Base-by-base conservation (phyloP, 2,113 vertebrate genomes). In the Edolisoma coerulescens region DNA sequence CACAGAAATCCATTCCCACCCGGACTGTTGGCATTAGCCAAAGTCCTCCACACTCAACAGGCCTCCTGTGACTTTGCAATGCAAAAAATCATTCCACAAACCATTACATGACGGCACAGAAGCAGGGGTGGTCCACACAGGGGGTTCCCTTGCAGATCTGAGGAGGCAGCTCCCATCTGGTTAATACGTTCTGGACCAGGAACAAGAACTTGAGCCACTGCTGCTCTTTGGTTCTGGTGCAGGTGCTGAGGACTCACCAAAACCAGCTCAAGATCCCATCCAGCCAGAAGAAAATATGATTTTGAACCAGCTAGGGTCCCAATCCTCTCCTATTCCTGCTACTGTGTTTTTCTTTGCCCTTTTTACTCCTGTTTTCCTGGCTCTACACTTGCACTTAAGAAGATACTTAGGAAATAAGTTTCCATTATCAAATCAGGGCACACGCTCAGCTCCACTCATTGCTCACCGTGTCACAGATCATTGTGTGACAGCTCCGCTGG, bases 21-120 rank as follows among this genome's bases (percentile, higher is more conserved):
- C 59, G 42, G 17, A 65, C 8, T 32, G 3, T 4, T 30, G 11
- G 41, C 14, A 32, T 5, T 27, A 33, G 4, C 8, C 35, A 26
- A 42, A 67, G 12, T 19, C 23, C 33, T 49, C 41, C 42, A 17
- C 11, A 1, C 7, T 35, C 23, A 18, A 7, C 13, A 42, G 41
- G 24, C 5, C 67, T 15, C 0, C 0, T 8, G 35, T 44, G 30
- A 33, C 57, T 71, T 35, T 39, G 24, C 35, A 50, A 27, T 19
- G 30, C 19, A 81, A 21, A 21, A 64, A 32, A 32, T 16, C 19
- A 64, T 16, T 42, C 16, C 20, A 42, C 10, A 41, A 63, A 7
- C 1, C 18, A 42, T 30, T 26, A 9, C 10, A 6, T 2, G 27
- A 19, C 10, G n/a, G 44, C 6, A 14, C 7, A 20, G 71, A 39